These are phyloP conservation scores for Huso huso DNA, from an alignment of 2,797 vertebrate genomes.

Conservation along the genomic window DNA sequence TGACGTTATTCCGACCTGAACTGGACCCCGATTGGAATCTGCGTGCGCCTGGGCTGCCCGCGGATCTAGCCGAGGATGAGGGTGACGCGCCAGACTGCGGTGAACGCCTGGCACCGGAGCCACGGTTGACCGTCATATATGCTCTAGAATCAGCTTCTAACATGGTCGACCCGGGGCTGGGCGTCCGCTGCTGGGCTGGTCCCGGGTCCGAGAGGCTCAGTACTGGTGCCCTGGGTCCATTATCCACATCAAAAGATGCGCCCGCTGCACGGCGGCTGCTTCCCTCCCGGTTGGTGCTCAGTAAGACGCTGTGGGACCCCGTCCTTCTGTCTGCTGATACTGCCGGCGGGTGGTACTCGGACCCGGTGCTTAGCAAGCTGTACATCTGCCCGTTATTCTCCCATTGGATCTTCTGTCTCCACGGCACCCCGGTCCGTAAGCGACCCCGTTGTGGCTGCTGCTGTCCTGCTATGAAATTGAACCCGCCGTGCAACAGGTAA, in stretches of 20 bases:
- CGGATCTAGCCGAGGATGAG: neutral
- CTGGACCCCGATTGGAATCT: constrained; percentile 14
- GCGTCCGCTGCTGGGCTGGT: neutral
- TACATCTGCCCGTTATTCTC: constrained; percentile 56
- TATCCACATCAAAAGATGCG: neutral
- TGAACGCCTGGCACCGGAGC: constrained; percentile 17
- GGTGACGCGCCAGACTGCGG: neutral
- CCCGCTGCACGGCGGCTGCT: constrained; percentile 18
- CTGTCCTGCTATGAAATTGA: constrained; percentile 41
- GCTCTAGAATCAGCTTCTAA: constrained; percentile 30
- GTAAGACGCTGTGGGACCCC: constrained; percentile 33
- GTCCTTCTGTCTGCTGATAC: constrained; percentile 19
- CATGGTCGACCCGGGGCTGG: neutral
- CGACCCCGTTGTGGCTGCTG: constrained; percentile 25
- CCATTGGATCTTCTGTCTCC: constrained; percentile 61
- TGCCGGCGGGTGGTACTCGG: constrained; percentile 39
- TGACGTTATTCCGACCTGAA: constrained; percentile 15
- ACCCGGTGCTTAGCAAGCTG: constrained; percentile 56
- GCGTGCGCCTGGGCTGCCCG: constrained; percentile 25
- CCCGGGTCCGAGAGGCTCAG: neutral
- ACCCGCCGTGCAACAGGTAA: constrained; percentile 29
- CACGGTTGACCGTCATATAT: constrained; percentile 25
- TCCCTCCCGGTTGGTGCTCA: constrained; percentile 39
- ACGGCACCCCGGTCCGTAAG: constrained; percentile 31
- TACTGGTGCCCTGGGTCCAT: neutral